These are phyloP conservation scores for Dendrolimus punctatus DNA, from an alignment of 1,140 invertebrate genomes.

Conservation along the genomic window DNA sequence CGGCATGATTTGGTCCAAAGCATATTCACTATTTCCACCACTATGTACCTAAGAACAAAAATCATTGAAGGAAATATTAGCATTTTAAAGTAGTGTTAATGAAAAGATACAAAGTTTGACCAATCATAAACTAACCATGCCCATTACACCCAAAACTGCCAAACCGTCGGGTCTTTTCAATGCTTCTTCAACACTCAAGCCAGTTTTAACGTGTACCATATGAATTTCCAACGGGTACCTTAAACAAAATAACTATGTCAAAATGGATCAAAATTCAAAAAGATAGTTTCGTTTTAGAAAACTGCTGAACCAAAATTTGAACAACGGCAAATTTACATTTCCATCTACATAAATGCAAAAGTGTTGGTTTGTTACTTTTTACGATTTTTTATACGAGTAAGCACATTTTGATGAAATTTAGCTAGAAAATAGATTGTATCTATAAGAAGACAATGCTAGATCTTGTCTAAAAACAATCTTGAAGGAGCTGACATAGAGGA, in stretches of 20 bases:
- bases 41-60: constrained; percentile 21
- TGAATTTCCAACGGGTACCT: constrained; percentile 61
- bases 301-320: no score
- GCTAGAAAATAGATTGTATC: no score
- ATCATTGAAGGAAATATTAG: background rate
- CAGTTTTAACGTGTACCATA: constrained; percentile 55
- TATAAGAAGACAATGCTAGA: no score
- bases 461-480: no score
- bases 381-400: no score
- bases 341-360: no score
- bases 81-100: background rate
- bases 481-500: no score
- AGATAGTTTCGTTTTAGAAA: no score
- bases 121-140: constrained; percentile 28
- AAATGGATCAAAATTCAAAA: no score
- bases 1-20: constrained; percentile 33
- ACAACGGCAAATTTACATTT: no score
- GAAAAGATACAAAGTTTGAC: background rate
- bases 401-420: no score
- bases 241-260: background rate
- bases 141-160: constrained; percentile 43
- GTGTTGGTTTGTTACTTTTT: no score
- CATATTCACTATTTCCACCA: constrained; percentile 23
- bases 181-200: constrained; percentile 39
- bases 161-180: constrained; percentile 37